Evolutionary conservation across 2,113 vertebrate genomes (phyloP).

Genomic region (Salminus brasiliensis): DNA sequence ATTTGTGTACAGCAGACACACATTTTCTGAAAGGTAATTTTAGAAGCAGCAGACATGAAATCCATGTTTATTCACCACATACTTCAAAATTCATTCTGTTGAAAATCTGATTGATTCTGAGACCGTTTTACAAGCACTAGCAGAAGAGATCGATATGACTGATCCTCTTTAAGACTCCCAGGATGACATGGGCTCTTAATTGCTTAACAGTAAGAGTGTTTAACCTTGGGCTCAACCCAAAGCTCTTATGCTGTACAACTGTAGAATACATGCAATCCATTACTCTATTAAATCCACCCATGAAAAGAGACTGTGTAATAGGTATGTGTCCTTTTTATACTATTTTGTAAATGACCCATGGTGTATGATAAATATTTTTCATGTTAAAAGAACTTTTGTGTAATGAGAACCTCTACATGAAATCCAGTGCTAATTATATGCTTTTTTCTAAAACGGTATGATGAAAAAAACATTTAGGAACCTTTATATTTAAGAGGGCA

Average conservation of each 20-base stretch:
- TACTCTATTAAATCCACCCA: not conserved
- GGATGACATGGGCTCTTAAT: not conserved
- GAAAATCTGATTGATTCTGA: too few relatives aligned
- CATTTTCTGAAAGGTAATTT: not conserved
- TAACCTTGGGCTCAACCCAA: not conserved
- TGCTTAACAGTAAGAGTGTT: slow-evolving; percentile 1
- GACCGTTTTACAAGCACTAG: not conserved
- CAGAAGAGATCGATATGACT: not conserved
- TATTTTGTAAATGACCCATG: not conserved
- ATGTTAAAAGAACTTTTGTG: too few relatives aligned
- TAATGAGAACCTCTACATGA: too few relatives aligned
- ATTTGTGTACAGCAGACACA: not conserved
- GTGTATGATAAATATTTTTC: too few relatives aligned
- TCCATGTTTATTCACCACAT: too few relatives aligned
- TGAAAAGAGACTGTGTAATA: not conserved
- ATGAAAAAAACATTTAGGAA: too few relatives aligned
- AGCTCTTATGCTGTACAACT: not conserved
- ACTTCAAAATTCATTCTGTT: too few relatives aligned
- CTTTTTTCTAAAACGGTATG: too few relatives aligned
- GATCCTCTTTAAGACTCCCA: slow-evolving; percentile 1
- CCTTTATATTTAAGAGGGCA: too few relatives aligned
- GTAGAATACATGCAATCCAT: not conserved
- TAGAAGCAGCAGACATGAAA: not conserved
- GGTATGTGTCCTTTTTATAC: not conserved
- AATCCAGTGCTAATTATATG: too few relatives aligned